Evolutionary conservation across 2,888 invertebrate species (phyloP), one percentile per base, ranked within the genome.

Genomic region (Caenorhabditis angaria): DNA sequence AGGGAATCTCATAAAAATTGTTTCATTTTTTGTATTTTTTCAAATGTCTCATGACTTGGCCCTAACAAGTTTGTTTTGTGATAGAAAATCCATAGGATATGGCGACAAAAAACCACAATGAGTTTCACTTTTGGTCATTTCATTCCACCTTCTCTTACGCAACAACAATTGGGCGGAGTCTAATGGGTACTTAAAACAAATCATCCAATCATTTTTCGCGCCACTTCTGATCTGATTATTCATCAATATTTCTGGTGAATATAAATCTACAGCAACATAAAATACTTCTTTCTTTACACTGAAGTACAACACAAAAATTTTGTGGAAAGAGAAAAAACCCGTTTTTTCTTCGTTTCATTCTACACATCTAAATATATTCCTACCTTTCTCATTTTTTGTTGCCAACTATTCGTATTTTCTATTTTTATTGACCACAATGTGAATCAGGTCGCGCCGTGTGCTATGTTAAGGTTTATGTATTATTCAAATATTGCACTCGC

Each of bases 201-300:
- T 41, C 41, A 41, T 12, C 41, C 14, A 41, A 41, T 18, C 41
- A 41, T 41, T 12, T 18, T 41, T 41, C 41, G 41, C 41, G 41
- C 41, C 41, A 41, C 18, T 41, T 41, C 8, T 41, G 41, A 41
- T 41, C 41, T 41, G 41, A 41, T 41, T 41, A 41, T 41, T 41
- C 41, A 12, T 41, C n/a, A n/a, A 32, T 32, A 8, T 12, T 41
- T 41, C 6, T 41, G n/a, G n/a, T n/a, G n/a, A n/a, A n/a, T n/a
- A n/a, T n/a, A n/a, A n/a, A n/a, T n/a, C n/a, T n/a, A n/a, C n/a
- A n/a, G n/a, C n/a, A n/a, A n/a, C n/a, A n/a, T n/a, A n/a, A n/a
- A n/a, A n/a, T n/a, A n/a, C n/a, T n/a, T n/a, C n/a, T n/a, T n/a
- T n/a, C n/a, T n/a, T n/a, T n/a, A n/a, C n/a, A n/a, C n/a, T n/a